phyloP scores from a whole-genome alignment of 92 coral and sea anemone genomes.

The Umimayanthus kanabou region DNA sequence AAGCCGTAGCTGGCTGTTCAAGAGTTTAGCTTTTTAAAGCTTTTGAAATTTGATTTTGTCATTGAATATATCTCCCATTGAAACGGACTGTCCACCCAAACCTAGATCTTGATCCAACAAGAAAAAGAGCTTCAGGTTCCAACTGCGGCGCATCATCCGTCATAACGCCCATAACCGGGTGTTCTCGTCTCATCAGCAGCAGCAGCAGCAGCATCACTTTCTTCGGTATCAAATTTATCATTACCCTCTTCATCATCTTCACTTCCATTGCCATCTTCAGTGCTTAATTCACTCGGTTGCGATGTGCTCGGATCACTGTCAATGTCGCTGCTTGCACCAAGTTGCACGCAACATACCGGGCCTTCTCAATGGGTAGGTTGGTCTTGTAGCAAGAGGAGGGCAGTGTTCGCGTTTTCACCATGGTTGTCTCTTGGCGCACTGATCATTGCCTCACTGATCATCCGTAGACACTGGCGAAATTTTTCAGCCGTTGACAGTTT shows the following conservation, averaged over 20 bases:
- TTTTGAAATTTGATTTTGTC: conserved; percentile 29
- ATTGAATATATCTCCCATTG: conserved; percentile 49
- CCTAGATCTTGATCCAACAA: conserved; percentile 18
- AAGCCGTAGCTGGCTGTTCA: conserved; percentile 34
- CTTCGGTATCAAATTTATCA: not conserved
- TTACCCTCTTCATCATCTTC: no score
- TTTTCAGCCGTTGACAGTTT: no score
- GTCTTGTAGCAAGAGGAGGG: conserved; percentile 40
- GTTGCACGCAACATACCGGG: not conserved
- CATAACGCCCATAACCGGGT: not conserved
- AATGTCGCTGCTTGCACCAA: no score
- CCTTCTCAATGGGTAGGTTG: conserved; percentile 32
- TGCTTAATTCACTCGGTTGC: not conserved
- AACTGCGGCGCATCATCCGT: conserved; percentile 11
- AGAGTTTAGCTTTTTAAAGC: not conserved
- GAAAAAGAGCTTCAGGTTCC: conserved; percentile 18
- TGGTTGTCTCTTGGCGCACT: no score
- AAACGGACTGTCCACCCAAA: not conserved
- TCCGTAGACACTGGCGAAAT: no score
- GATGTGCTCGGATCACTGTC: not conserved
- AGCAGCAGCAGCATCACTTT: not conserved
- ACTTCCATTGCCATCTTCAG: not conserved
- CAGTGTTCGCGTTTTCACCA: conserved; percentile 42
- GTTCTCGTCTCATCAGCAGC: conserved; percentile 1
- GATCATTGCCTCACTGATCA: no score